Evolutionary conservation across 1,140 invertebrate species (phyloP).

Genomic region (Chironomus tepperi): DNA sequence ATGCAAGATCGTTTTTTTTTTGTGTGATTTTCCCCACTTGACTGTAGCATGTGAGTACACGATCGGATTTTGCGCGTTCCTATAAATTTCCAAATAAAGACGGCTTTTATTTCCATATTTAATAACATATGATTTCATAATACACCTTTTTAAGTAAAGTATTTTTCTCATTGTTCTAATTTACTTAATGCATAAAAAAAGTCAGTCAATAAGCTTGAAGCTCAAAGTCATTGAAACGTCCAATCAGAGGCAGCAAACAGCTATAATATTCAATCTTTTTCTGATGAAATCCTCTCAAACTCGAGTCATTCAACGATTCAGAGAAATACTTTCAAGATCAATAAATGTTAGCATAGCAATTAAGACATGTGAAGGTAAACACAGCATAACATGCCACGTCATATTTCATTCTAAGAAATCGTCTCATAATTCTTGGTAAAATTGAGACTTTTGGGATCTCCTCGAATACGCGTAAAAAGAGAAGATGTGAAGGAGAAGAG

Average conservation of each 20-base stretch:
- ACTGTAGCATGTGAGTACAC: background rate
- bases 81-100: background rate
- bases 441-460: background rate
- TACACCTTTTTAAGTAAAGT: background rate
- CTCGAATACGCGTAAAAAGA: background rate
- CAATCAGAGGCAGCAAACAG: background rate
- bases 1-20: too few species aligned
- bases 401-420: background rate
- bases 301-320: too few species aligned
- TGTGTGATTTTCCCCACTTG: background rate
- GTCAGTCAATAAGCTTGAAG: background rate
- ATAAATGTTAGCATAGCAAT: background rate
- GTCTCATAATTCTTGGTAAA: background rate
- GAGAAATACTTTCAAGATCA: background rate
- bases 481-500: background rate
- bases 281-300: background rate
- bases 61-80: too few species aligned
- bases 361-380: background rate
- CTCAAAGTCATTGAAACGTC: background rate
- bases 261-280: background rate
- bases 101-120: slow-evolving; percentile 14
- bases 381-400: background rate
- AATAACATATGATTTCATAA: background rate
- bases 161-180: too few species aligned
- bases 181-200: too few species aligned